Evolutionary conservation across 2,888 invertebrate genomes (phyloP), one percentile per base, ranked within the genome.

Genomic region (Idaea aversata): DNA sequence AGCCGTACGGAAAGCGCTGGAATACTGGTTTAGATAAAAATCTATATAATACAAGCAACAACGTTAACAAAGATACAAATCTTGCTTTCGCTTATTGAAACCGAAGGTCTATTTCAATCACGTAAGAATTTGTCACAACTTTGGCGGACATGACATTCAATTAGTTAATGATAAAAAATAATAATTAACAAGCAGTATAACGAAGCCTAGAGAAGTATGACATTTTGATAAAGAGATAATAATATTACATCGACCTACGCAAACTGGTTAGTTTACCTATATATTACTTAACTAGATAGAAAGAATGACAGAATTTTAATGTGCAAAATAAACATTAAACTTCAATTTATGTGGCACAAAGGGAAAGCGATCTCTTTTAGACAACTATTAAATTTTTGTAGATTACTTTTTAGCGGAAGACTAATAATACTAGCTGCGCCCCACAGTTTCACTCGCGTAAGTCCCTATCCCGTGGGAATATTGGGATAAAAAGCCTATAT

Each of bases 11-110:
- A 74, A 70, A 76, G 71, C 63, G 70, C 65, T 71, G 66, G 63
- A 72, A 65, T 63, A 72, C 69, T 72, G 62, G 68, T 68, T 75
- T 67, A 75, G 82, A 86, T 85, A 77, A 72, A 70, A 72, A 83
- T 84, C 81, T 65, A 61, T 69, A 71, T 65, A 47, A 47, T 13
- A 64, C 65, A 70, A 65, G 68, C 69, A 65, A 62, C 71, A 65
- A 62, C 71, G 69, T 63, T 59, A 67, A 71, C 66, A 67, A 57
- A 68, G 83, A 83, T 85, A 79, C 77, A 70, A 79, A 82, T 82
- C 75, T 70, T 82, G 59, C 83, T 86, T 85, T 85, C 82, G 77
- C 78, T 80, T 73, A 77, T 74, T 73, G 77, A 83, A 83, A 82
- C 67, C 72, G 82, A 86, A 83, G 82, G 84, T 81, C 84, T 74